Conservation (phyloP, 2,888 invertebrate genomes). For the Seira ritae region DNA sequence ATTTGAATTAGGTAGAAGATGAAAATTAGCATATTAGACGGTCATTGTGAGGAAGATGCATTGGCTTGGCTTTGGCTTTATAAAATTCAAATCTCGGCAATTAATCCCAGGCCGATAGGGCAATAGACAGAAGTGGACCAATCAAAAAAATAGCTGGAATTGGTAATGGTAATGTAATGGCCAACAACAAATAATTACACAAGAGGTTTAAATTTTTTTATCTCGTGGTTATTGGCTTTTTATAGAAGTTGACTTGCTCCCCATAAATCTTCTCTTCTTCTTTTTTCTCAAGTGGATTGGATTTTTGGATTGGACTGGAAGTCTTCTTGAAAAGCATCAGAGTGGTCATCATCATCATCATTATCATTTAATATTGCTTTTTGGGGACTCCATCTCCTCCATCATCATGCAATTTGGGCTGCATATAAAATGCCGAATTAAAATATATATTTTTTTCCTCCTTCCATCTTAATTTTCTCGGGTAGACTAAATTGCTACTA, state of each 20-base stretch:
- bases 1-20: not conserved
- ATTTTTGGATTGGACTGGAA: not conserved
- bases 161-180: conserved; percentile 33
- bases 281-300: conserved; percentile 17
- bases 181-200: not conserved
- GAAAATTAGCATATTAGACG: not conserved
- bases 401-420: not conserved
- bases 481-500: no score
- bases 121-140: conserved; percentile 64
- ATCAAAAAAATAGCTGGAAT: conserved; percentile 49
- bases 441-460: not conserved
- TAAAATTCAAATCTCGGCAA: no score
- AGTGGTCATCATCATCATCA: conserved; percentile 20
- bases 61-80: no score
- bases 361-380: conserved; percentile 2
- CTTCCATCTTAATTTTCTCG: not conserved
- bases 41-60: no score
- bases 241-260: conserved; percentile 45
- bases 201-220: no score
- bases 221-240: not conserved
- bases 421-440: not conserved
- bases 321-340: not conserved
- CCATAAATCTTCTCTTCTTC: conserved; percentile 61
- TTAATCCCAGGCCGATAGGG: no score
- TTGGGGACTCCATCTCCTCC: no score